phyloP scores from a whole-genome alignment of 1,140 invertebrate species.

The Cherax quadricarinatus region DNA sequence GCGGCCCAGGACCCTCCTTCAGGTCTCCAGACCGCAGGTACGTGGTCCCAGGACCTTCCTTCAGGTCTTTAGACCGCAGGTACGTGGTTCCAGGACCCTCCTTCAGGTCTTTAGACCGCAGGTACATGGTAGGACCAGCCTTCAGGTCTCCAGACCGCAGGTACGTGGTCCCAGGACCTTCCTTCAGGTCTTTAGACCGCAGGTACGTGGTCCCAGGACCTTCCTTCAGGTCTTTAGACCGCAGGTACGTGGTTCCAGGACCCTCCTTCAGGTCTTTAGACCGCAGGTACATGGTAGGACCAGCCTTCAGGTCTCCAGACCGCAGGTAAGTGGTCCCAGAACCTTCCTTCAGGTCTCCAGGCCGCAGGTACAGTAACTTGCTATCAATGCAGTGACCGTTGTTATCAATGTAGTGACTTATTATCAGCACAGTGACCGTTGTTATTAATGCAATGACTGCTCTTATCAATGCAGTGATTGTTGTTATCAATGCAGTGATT shows the following conservation, averaged over 20 bases:
- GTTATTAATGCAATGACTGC: too few species aligned
- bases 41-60: too few species aligned
- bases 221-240: neutral
- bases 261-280: neutral
- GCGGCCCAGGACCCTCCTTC: conserved; percentile 19
- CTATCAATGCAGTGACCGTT: neutral
- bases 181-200: conserved; percentile 1
- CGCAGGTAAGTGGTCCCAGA: neutral
- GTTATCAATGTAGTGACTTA: neutral
- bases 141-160: neutral
- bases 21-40: conserved; percentile 6
- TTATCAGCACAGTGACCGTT: too few species aligned
- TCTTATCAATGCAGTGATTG: too few species aligned
- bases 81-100: neutral
- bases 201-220: neutral
- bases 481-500: too few species aligned
- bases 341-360: neutral
- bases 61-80: neutral
- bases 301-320: neutral
- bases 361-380: neutral
- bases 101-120: neutral
- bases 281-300: too few species aligned
- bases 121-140: neutral
- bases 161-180: neutral
- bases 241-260: neutral